Evolutionary conservation across 2,797 vertebrate genomes (phyloP), one percentile per base, ranked within the genome.

Genomic region (Notamacropus eugenii): DNA sequence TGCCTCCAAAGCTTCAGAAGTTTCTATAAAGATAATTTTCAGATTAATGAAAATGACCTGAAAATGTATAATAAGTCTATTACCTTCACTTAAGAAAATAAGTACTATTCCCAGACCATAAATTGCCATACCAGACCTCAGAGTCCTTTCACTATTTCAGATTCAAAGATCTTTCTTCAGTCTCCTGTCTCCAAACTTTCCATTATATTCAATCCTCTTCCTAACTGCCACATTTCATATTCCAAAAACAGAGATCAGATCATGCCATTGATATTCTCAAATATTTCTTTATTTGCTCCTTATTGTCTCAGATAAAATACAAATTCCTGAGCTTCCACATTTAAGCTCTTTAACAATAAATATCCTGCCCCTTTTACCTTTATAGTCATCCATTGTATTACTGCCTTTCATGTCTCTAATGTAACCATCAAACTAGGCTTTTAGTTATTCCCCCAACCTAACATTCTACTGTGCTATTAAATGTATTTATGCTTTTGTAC

Each of bases 11-110:
- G 0, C 2, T 91, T 14, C 90, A 34, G 13, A 92, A 55, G 1
- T 94, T 96, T 95, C 67, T 58, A 12, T 55, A 14, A 19, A 5
- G 74, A 95, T 50, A 50, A 87, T 87, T 50, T 87, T 95, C 90
- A 95, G 59, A 90, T 92, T 92, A 62, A 22, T 91, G 46, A 62
- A 59, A 28, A 12, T 28, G 90, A 19, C 4, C 74, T 9, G 3
- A 92, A 93, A 19, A 54, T 67, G 55, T 14, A 14, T 55, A 90
- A 50, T 91, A 92, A 2, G 1, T 91, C 29, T 67, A 5, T 52
- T 40, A 52, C 6, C 59, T 2, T 90, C 13, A 87, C 13, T 93
- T 19, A 12, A 28, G 91, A 87, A 82, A 82, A 27, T 40, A 46
- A 87, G 24, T 87, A 82, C n/a, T 46, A 46, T 82, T 40, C 40